Percentiles rank a stretch among this genome's conserved stretches.
Conservation (phyloP, 2,888 invertebrate genomes). For the Dione juno region DNA sequence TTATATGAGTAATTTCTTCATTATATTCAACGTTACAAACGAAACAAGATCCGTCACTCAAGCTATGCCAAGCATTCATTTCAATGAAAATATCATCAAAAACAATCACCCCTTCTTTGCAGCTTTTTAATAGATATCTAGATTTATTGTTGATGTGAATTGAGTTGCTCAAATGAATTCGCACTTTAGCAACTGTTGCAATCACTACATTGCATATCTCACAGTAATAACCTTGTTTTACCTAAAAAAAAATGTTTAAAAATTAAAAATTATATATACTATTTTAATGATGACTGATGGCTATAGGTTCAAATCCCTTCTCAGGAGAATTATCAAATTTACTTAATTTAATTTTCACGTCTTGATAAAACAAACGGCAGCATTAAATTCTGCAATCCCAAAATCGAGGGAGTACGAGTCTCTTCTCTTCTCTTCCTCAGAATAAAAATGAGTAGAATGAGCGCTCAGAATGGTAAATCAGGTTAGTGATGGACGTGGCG, state of each 20-base stretch:
- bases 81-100: slow-evolving; percentile 55
- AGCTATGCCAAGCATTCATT: slow-evolving; percentile 61
- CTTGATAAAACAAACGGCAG: too few species aligned
- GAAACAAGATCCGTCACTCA: slow-evolving; percentile 56
- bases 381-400: too few species aligned
- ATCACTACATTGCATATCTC: slow-evolving; percentile 59
- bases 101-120: slow-evolving; percentile 50
- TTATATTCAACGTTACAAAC: slow-evolving; percentile 60
- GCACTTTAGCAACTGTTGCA: slow-evolving; percentile 54
- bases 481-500: too few species aligned
- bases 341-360: too few species aligned
- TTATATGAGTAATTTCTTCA: slow-evolving; percentile 54
- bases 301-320: too few species aligned
- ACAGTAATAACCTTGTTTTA: slow-evolving; percentile 64
- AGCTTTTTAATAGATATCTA: slow-evolving; percentile 46
- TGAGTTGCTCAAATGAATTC: slow-evolving; percentile 55
- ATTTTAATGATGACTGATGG: too few species aligned
- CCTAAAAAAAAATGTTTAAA: slow-evolving; percentile 50
- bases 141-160: slow-evolving; percentile 54
- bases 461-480: too few species aligned
- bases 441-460: too few species aligned
- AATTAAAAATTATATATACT: too few species aligned
- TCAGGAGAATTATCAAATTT: too few species aligned
- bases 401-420: too few species aligned
- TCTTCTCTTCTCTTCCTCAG: too few species aligned